A percentile compares a stretch with the other conserved stretches of the same genome.
phyloP scores from a whole-genome alignment of 1,140 invertebrate species.

The Cydia amplana region DNA sequence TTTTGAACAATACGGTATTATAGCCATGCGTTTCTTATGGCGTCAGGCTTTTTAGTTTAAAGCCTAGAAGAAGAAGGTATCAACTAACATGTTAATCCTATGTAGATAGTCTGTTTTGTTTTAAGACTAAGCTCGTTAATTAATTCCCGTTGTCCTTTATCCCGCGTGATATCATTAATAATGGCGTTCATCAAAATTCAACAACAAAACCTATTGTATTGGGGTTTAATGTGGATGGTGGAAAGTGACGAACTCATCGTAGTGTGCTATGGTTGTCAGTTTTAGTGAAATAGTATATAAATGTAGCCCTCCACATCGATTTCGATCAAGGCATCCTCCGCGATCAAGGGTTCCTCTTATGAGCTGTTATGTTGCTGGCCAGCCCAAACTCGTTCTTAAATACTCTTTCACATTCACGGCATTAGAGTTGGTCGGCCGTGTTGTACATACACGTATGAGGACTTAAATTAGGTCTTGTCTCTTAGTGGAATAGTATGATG shows the following conservation, averaged over 20 bases:
- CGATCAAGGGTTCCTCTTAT: too few species aligned
- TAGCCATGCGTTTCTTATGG: not conserved
- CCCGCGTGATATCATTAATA: constrained; percentile 22
- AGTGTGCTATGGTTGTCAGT: not conserved
- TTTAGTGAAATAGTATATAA: not conserved
- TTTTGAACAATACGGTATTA: not conserved
- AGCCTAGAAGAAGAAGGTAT: not conserved
- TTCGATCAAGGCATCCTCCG: too few species aligned
- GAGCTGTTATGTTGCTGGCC: too few species aligned
- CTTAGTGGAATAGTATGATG: too few species aligned
- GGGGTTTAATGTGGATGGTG: not conserved
- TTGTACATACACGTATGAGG: too few species aligned
- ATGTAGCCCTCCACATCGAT: too few species aligned
- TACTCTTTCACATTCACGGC: too few species aligned
- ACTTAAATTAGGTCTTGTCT: too few species aligned
- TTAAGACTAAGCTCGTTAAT: constrained; percentile 9
- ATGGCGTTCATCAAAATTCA: constrained; percentile 19
- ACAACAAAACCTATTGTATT: constrained; percentile 28
- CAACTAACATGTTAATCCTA: not conserved
- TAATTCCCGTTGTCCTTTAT: constrained; percentile 25
- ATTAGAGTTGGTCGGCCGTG: too few species aligned
- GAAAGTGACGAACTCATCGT: not conserved
- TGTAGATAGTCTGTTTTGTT: not conserved
- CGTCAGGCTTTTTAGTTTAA: not conserved
- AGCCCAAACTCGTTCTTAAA: too few species aligned